phyloP scores from a whole-genome alignment of 2,888 invertebrate species.

The Apeira syringaria region DNA sequence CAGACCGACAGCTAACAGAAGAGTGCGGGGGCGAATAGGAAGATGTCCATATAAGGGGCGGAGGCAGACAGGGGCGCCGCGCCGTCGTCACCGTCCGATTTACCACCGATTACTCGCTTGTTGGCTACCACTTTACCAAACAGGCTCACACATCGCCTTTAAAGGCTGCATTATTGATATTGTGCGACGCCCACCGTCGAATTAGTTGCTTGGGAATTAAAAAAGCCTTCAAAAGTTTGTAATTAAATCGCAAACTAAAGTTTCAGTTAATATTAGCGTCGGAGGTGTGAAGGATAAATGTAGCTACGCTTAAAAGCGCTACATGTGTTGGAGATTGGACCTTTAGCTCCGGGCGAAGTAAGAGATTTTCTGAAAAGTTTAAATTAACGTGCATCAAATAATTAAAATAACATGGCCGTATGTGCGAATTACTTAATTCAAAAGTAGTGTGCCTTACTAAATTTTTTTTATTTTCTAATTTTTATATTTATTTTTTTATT shows the following conservation, averaged over 20 bases:
- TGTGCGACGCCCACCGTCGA: conserved; percentile 49
- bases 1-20: conserved; percentile 50
- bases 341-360: too few relatives aligned
- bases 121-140: conserved; percentile 61
- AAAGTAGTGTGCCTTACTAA: too few relatives aligned
- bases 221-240: conserved; percentile 21
- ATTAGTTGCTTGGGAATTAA: conserved; percentile 27
- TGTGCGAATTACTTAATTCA: too few relatives aligned
- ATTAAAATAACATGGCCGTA: too few relatives aligned
- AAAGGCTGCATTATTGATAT: conserved; percentile 69
- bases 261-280: conserved; percentile 11
- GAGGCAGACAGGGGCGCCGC: conserved; percentile 47
- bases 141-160: conserved; percentile 61
- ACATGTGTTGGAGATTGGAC: too few relatives aligned
- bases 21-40: conserved; percentile 78
- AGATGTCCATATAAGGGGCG: conserved; percentile 73
- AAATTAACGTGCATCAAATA: too few relatives aligned
- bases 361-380: too few relatives aligned
- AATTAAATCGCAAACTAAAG: conserved; percentile 6
- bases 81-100: conserved; percentile 67
- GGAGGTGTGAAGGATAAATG: background rate
- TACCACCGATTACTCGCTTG: conserved; percentile 51
- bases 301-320: too few relatives aligned
- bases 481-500: too few relatives aligned
- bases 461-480: too few relatives aligned